Evolutionary conservation across 2,797 vertebrate genomes (phyloP).

Genomic region (Microchirus variegatus): DNA sequence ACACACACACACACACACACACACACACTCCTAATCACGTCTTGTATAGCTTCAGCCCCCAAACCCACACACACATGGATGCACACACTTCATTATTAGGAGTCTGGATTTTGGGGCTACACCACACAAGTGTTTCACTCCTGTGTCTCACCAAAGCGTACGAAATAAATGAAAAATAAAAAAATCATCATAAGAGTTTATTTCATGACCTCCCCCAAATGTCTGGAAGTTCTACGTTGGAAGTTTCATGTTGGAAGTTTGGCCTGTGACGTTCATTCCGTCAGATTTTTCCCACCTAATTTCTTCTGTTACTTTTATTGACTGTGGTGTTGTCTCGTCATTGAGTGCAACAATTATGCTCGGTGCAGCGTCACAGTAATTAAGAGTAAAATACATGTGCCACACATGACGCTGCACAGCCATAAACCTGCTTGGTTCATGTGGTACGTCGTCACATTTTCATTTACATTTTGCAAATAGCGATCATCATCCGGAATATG

Average conservation of each 20-base stretch:
- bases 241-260: not conserved
- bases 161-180: not conserved
- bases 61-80: constrained; percentile 17
- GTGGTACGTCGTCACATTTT: not conserved
- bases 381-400: not conserved
- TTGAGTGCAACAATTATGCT: not conserved
- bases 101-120: constrained; percentile 26
- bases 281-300: not conserved
- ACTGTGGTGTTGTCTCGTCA: not conserved
- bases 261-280: not conserved
- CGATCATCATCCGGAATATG: too few species aligned
- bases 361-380: not conserved
- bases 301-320: not conserved
- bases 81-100: constrained; percentile 33
- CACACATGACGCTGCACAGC: not conserved
- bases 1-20: too few species aligned
- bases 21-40: constrained; percentile 30
- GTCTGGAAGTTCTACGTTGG: not conserved
- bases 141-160: not conserved
- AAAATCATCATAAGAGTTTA: not conserved
- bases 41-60: constrained; percentile 42
- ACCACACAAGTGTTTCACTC: constrained; percentile 43
- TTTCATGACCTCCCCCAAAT: too few species aligned
- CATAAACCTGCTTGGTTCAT: not conserved
- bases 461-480: not conserved